Percentiles rank a stretch among this genome's conserved stretches.
Conservation (phyloP, 2,888 invertebrate genomes). For the Plebejus melissa region DNA sequence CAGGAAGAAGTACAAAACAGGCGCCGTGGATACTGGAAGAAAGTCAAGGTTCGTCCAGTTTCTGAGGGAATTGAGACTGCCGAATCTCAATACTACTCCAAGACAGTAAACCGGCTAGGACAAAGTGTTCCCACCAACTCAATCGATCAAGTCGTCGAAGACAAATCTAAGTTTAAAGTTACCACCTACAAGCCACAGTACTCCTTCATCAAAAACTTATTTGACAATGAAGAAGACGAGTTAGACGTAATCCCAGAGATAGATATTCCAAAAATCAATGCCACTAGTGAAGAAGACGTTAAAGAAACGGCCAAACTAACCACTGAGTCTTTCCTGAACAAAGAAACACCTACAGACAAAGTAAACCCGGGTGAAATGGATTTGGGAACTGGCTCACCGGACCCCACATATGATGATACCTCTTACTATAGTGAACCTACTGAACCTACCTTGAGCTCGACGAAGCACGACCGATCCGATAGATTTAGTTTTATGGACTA, state of each 20-base stretch:
- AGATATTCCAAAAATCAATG: conserved; percentile 55
- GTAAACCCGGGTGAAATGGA: conserved; percentile 61
- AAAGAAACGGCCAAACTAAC: conserved; percentile 33
- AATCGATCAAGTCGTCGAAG: conserved; percentile 49
- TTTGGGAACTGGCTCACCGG: conserved; percentile 61
- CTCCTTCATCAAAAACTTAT: conserved; percentile 56
- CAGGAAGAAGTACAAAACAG: conserved; percentile 59
- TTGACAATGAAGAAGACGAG: conserved; percentile 46
- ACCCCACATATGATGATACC: conserved; percentile 57
- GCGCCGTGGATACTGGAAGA: conserved; percentile 86
- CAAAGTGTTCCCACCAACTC: conserved; percentile 48
- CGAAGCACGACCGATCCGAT: conserved; percentile 51
- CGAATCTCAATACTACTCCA: conserved; percentile 84
- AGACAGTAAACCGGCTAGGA: conserved; percentile 77
- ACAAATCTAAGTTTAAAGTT: conserved; percentile 49
- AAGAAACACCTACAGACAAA: conserved; percentile 34
- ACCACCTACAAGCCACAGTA: conserved; percentile 66
- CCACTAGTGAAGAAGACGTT: conserved; percentile 32
- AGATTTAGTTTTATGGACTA: conserved; percentile 67
- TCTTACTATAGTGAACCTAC: conserved; percentile 52
- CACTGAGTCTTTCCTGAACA: conserved; percentile 40
- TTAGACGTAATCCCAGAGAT: conserved; percentile 46
- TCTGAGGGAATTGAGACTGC: conserved; percentile 86
- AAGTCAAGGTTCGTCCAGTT: conserved; percentile 81
- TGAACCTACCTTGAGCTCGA: conserved; percentile 49